These are phyloP conservation scores for Psilopogon haemacephalus DNA, from an alignment of 2,113 vertebrate genomes.

Conservation along the genomic window DNA sequence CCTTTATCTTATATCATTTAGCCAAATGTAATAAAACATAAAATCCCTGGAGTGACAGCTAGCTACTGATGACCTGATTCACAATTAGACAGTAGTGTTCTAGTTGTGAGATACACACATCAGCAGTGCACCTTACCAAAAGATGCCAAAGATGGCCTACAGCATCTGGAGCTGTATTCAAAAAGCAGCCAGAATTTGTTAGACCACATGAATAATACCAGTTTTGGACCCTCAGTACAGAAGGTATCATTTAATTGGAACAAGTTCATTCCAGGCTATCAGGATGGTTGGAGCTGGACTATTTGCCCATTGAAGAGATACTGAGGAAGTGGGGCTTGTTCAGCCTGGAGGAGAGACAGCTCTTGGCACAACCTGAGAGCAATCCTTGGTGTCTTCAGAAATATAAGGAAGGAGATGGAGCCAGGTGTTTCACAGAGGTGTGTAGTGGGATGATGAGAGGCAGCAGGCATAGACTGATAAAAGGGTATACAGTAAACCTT, in stretches of 20 bases:
- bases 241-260: background rate
- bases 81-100: background rate
- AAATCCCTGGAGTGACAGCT: background rate
- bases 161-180: background rate
- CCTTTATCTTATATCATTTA: background rate
- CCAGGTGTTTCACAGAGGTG: background rate
- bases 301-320: background rate
- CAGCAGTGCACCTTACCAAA: background rate
- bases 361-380: background rate
- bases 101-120: fast-evolving
- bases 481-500: background rate
- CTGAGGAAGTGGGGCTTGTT: background rate
- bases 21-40: background rate
- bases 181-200: background rate
- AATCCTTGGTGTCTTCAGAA: background rate
- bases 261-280: background rate
- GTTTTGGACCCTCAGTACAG: background rate
- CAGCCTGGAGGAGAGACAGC: background rate
- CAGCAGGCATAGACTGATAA: background rate
- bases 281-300: background rate
- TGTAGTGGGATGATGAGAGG: background rate
- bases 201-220: background rate
- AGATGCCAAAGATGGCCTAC: background rate
- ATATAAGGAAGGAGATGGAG: background rate
- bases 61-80: background rate